A percentile compares a stretch with the other conserved stretches of the same genome.
phyloP scores from a whole-genome alignment of 2,113 vertebrate species.

The Lucifuga dentata region DNA sequence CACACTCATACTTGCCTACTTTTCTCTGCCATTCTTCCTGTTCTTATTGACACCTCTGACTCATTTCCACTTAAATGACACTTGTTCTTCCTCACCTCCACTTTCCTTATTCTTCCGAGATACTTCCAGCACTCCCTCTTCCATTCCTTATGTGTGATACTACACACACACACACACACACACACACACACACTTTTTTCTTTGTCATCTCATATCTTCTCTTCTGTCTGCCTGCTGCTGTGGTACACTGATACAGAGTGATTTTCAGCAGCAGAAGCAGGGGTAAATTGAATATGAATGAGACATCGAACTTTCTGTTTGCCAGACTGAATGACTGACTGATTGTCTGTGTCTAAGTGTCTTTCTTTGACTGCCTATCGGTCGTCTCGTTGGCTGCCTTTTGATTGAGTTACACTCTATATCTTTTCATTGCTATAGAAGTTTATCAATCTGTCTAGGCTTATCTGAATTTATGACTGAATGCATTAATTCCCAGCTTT shows the following conservation, averaged over 20 bases:
- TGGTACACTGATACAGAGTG: neutral
- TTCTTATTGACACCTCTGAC: conserved; percentile 58
- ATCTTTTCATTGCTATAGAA: conserved; percentile 36
- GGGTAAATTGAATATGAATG: conserved; percentile 50
- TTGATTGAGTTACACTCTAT: conserved; percentile 44
- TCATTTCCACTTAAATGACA: conserved; percentile 62
- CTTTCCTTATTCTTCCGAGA: conserved; percentile 64
- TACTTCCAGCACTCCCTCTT: conserved; percentile 20
- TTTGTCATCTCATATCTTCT: conserved; percentile 27
- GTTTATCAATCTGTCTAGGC: conserved; percentile 63
- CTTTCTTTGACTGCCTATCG: conserved; percentile 16
- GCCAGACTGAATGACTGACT: conserved; percentile 36
- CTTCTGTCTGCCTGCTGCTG: neutral
- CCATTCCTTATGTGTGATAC: neutral
- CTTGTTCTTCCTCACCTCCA: conserved; percentile 49
- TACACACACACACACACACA: neutral
- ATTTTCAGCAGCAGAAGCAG: neutral
- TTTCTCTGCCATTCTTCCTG: conserved; percentile 8
- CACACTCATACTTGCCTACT: neutral
- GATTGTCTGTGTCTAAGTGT: conserved; percentile 24
- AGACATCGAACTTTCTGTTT: conserved; percentile 48
- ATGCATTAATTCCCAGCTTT: conserved; percentile 61
- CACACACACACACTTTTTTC: conserved; percentile 14
- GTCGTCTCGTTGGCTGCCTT: conserved; percentile 28
- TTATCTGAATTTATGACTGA: conserved; percentile 68